phyloP scores from a whole-genome alignment of 2,113 vertebrate species.

The Formicarius rufipectus region DNA sequence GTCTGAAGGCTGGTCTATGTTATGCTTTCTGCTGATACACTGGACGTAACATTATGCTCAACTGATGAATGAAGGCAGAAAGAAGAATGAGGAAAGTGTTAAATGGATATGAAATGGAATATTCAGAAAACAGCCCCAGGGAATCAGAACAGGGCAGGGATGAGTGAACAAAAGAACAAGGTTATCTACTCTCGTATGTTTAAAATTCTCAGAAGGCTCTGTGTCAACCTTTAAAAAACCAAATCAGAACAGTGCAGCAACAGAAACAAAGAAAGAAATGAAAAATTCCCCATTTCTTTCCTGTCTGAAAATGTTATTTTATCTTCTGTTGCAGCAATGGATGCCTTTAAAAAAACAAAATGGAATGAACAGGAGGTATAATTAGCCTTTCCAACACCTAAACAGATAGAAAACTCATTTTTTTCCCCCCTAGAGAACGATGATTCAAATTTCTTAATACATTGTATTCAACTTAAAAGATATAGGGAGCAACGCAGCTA shows the following conservation, averaged over 20 bases:
- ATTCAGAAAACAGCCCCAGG: conserved; percentile 41
- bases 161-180: conserved; percentile 61
- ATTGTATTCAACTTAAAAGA: conserved; percentile 15
- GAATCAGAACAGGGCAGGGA: conserved; percentile 45
- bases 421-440: neutral
- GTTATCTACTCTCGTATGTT: conserved; percentile 53
- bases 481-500: neutral
- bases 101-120: conserved; percentile 52
- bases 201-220: conserved; percentile 46
- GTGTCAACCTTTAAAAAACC: conserved; percentile 46
- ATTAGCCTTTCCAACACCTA: neutral
- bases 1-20: conserved; percentile 16
- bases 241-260: conserved; percentile 20
- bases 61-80: conserved; percentile 55
- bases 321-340: neutral
- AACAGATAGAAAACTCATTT: neutral
- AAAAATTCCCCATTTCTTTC: neutral
- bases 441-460: neutral
- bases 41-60: conserved; percentile 33
- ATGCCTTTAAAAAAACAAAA: conserved; percentile 23
- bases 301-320: conserved; percentile 20
- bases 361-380: neutral
- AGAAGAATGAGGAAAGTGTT: conserved; percentile 44
- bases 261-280: neutral
- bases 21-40: neutral